Evolutionary conservation across 35 echinoderm and acorn worm genomes (phyloP).

Genomic region (Lytechinus variegatus): DNA sequence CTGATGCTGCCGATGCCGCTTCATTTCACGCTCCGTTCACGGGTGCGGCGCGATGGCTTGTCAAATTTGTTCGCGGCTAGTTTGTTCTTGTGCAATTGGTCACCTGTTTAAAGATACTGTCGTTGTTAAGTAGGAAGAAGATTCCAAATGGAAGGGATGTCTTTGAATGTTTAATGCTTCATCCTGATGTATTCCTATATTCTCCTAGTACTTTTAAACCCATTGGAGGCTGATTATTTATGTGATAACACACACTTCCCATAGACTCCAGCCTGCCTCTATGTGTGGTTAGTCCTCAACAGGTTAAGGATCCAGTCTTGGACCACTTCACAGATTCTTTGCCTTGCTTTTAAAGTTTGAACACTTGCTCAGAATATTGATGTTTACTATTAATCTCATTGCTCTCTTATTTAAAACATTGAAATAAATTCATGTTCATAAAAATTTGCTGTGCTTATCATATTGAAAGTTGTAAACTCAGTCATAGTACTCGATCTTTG

Average conservation of each 20-base stretch:
- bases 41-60: not conserved
- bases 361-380: not conserved
- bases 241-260: too few relatives aligned
- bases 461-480: too few relatives aligned
- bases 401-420: too few relatives aligned
- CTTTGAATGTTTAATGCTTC: not conserved
- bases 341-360: not conserved
- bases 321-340: not conserved
- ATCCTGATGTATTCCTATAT: not conserved
- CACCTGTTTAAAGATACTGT: not conserved
- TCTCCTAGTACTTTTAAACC: not conserved
- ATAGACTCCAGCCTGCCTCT: too few relatives aligned
- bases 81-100: not conserved
- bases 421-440: too few relatives aligned
- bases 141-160: not conserved
- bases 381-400: not conserved
- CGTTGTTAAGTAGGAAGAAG: not conserved
- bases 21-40: slow-evolving; percentile 9
- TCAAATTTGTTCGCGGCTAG: slow-evolving; percentile 9
- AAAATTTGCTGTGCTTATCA: too few relatives aligned
- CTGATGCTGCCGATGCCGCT: not conserved
- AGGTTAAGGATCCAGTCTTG: not conserved
- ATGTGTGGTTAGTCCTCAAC: too few relatives aligned
- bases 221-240: too few relatives aligned
- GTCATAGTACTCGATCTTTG: not conserved